phyloP scores from a whole-genome alignment of 2,797 vertebrate species.

The Chelmon rostratus region DNA sequence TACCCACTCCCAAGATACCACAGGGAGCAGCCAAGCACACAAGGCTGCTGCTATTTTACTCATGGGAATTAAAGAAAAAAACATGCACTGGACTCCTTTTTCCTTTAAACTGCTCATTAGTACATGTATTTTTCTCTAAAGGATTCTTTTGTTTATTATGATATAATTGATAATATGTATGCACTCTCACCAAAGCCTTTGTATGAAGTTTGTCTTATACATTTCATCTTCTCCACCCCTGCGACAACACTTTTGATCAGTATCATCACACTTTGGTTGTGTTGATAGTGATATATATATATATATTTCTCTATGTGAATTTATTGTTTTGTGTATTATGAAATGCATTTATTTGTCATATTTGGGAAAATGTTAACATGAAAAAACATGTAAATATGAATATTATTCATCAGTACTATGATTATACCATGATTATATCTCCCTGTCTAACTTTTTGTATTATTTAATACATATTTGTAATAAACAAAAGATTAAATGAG shows the following conservation, averaged over 20 bases:
- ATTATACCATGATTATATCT: slow-evolving; percentile 79
- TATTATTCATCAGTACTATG: slow-evolving; percentile 84
- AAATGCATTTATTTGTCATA: slow-evolving; percentile 82
- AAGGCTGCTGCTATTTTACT: slow-evolving; percentile 78
- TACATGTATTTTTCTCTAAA: slow-evolving; percentile 74
- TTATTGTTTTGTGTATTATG: slow-evolving; percentile 76
- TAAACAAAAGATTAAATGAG: slow-evolving; percentile 61
- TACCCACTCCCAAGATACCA: slow-evolving; percentile 66
- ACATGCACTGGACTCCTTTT: slow-evolving; percentile 87
- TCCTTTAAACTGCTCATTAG: slow-evolving; percentile 79
- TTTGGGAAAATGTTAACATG: slow-evolving; percentile 74
- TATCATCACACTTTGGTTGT: slow-evolving; percentile 63
- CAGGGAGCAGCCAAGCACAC: slow-evolving; percentile 76
- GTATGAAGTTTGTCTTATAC: slow-evolving; percentile 82
- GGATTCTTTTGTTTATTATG: slow-evolving; percentile 83
- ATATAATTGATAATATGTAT: slow-evolving; percentile 78
- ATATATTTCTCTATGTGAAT: slow-evolving; percentile 76
- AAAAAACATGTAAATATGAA: slow-evolving; percentile 78
- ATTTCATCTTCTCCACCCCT: slow-evolving; percentile 67
- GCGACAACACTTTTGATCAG: slow-evolving; percentile 44
- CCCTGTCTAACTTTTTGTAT: slow-evolving; percentile 82
- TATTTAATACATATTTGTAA: slow-evolving; percentile 90
- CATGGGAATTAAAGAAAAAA: slow-evolving; percentile 74
- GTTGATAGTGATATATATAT: slow-evolving; percentile 63
- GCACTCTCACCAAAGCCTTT: slow-evolving; percentile 90